phyloP scores from a whole-genome alignment of 1,140 invertebrate species.

The Sarcophaga bullata region DNA sequence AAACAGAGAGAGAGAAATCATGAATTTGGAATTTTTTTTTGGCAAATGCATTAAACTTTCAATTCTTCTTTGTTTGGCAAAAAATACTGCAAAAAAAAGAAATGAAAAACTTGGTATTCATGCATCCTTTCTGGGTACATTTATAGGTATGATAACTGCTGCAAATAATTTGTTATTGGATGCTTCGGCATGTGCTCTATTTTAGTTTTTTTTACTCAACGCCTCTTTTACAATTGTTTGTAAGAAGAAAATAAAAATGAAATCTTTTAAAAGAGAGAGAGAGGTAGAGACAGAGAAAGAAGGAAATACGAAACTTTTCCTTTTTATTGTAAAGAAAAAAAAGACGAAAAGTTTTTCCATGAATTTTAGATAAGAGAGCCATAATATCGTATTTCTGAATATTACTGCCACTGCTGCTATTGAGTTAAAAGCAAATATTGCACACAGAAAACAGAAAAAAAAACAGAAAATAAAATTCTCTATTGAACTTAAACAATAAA shows the following conservation, averaged over 20 bases:
- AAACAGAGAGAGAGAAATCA: conserved; percentile 43
- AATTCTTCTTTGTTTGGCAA: conserved; percentile 52
- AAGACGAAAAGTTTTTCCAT: conserved; percentile 37
- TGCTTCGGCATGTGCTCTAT: not conserved
- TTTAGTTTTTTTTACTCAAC: not conserved
- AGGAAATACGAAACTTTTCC: not conserved
- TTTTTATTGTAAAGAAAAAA: conserved; percentile 5
- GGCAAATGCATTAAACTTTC: conserved; percentile 65
- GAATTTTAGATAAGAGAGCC: conserved; percentile 31
- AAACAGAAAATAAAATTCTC: no score
- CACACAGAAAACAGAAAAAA: no score
- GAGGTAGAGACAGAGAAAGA: not conserved
- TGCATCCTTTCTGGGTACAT: not conserved
- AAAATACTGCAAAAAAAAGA: not conserved
- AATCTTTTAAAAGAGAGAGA: not conserved
- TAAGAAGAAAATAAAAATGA: not conserved
- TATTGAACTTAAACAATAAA: no score
- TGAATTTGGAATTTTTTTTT: conserved; percentile 59
- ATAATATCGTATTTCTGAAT: not conserved
- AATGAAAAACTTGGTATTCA: not conserved
- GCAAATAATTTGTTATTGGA: conserved; percentile 37
- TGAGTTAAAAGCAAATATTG: no score
- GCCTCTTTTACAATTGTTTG: not conserved
- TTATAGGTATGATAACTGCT: conserved; percentile 39
- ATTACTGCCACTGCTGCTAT: no score